Evolutionary conservation across 2,888 invertebrate genomes (phyloP), one percentile per base, ranked within the genome.

Genomic region (Aphodius sticticus): DNA sequence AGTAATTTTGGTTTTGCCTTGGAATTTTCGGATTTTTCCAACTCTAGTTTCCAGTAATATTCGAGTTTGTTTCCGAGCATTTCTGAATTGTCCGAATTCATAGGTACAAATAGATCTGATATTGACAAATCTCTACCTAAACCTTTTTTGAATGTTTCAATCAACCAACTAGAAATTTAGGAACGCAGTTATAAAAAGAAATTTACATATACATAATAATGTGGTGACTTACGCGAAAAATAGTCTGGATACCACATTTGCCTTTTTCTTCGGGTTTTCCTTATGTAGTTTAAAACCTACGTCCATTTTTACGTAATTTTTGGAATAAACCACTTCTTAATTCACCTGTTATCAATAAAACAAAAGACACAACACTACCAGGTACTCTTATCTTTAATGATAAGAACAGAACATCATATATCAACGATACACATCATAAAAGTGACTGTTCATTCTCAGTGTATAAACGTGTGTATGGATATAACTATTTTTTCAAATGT

Each of bases 111-210:
- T 72, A 97, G 90, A 88, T 97, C 97, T 36, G 92, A 90, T 71
- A 93, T 91, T 82, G 94, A 94, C 75, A 97, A 88, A 77, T 94
- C 93, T 84, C 95, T 93, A 79, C 90, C 91, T 84, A 93, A 93
- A 0, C 96, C 97, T 86, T 93, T 93, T 84, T 92, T 93, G 88
- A 96, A 96, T 84, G 95, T 89, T 6, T 93, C 94, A 85, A 95
- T 90, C 78, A 95, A 94, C 93, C 96, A 97, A 89, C 95, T 95
- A 86, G 82, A 82, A n/a, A 81, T 80, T 37, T 74, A 78, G 79
- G 70, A 26, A 26, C 26, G 26, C 26, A 26, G 26, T 26, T 26
- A 26, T 26, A 26, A 26, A 26, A 26, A 26, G 26, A 26, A 26
- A 26, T 26, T 26, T 26, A 2, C 1, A 26, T 26, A 26, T n/a